These are phyloP conservation scores for Microcebus jonahi DNA, from an alignment of 2,113 vertebrate species.

Conservation along the genomic window DNA sequence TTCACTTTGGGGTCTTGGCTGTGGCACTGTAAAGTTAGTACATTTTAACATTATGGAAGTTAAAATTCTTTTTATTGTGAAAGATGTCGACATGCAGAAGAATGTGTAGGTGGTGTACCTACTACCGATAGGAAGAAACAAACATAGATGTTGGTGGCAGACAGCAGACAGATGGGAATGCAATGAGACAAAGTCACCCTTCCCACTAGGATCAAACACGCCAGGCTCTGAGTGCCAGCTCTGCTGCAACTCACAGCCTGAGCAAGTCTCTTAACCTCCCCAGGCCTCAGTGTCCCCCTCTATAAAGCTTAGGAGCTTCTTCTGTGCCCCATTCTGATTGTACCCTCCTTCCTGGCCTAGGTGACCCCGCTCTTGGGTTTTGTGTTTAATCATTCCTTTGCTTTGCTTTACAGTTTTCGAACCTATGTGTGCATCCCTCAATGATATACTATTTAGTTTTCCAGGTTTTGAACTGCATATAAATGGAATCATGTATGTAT, in stretches of 20 bases:
- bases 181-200: background rate
- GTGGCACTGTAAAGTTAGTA: background rate
- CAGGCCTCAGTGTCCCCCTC: background rate
- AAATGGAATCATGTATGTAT: background rate
- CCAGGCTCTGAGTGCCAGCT: background rate
- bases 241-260: background rate
- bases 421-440: background rate
- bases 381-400: background rate
- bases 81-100: background rate
- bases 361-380: background rate
- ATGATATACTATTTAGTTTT: background rate
- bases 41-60: background rate
- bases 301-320: background rate
- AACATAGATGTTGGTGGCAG: no score
- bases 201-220: background rate
- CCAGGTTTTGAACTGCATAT: background rate
- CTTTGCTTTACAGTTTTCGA: conserved; percentile 17
- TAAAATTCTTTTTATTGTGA: background rate
- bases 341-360: background rate
- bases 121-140: background rate
- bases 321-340: background rate
- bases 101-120: background rate
- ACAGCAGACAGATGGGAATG: background rate
- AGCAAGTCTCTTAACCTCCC: background rate
- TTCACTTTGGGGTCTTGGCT: background rate